Evolutionary conservation across 2,113 vertebrate genomes (phyloP), one percentile per base, ranked within the genome.

Genomic region (Platysteira castanea): DNA sequence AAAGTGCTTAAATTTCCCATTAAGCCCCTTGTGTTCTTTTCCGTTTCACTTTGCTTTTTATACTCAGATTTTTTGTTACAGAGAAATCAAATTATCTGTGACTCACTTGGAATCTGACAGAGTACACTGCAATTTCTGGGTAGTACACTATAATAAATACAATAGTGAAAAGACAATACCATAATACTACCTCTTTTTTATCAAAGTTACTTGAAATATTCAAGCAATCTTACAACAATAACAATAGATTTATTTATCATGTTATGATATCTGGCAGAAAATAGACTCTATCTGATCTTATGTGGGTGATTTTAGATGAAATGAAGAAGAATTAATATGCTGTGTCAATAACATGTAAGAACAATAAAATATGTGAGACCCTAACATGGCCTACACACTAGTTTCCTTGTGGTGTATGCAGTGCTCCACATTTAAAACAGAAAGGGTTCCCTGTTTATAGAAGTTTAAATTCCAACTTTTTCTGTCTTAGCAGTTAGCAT

Each of bases 321-420:
- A 67, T 49, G 15, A 33, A 61, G 14, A 74, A 63, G 37, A 89
- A 68, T 39, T 65, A 57, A 35, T 42, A 15, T 31, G 10, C 22
- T 26, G 6, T 59, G 22, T 60, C 30, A 73, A 52, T 63, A 61
- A 33, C 13, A 30, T 18, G 3, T 28, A 65, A 73, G 2, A 65
- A 26, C 2, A 22, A 68, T n/a, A 75, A 81, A 61, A 65, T 83
- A 27, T 28, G 24, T 65, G 46, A 80, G 20, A 56, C 1, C 0
- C 9, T 71, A 41, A 41, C 24, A n/a, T 46, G 30, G 17, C 18
- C 19, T 61, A 33, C 6, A 1, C 26, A 82, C 4, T 26, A 21
- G 8, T 53, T 67, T 74, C n/a, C 9, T 35, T 0, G 1, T n/a
- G 8, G 11, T 12, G 2, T 44, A 65, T 9, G 15, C 24, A 52